These are phyloP conservation scores for Stichodactyla helianthus DNA, from an alignment of 64 coral and sea anemone genomes.

Conservation along the genomic window DNA sequence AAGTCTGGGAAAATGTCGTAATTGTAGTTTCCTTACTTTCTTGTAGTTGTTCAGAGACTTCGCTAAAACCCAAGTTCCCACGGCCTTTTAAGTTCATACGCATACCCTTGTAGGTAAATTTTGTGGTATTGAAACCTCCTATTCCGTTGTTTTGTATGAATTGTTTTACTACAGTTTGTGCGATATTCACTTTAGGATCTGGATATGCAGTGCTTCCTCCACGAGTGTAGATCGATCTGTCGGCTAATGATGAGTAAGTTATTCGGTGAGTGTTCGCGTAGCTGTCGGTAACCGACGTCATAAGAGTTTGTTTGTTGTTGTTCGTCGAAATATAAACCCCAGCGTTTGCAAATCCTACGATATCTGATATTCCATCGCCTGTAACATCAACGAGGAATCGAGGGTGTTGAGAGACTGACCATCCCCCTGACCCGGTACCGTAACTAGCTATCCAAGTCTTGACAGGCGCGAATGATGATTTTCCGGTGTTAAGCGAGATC, in stretches of 20 bases:
- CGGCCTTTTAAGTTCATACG: background rate
- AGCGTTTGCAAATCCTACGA: conserved; percentile 15
- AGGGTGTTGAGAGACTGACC: background rate
- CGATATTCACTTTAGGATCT: conserved; percentile 13
- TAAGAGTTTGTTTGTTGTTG: background rate
- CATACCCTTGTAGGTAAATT: conserved; percentile 8
- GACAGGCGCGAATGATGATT: background rate
- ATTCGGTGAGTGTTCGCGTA: conserved; percentile 5
- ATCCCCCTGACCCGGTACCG: background rate
- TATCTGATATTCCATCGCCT: conserved; percentile 23
- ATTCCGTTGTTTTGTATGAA: background rate
- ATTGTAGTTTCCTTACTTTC: background rate
- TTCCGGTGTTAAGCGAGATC: background rate
- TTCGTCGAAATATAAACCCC: conserved; percentile 5
- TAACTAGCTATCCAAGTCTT: background rate
- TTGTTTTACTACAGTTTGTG: conserved; percentile 1
- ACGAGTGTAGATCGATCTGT: background rate
- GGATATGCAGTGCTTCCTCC: background rate
- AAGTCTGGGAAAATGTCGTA: background rate
- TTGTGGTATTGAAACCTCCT: conserved; percentile 11
- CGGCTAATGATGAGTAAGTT: conserved; percentile 7
- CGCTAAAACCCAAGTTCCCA: background rate
- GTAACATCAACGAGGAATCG: conserved; percentile 23
- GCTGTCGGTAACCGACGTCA: conserved; percentile 9
- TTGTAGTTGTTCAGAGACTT: background rate